These are phyloP conservation scores for Aphodius sticticus DNA, from an alignment of 2,888 invertebrate species.

Conservation along the genomic window DNA sequence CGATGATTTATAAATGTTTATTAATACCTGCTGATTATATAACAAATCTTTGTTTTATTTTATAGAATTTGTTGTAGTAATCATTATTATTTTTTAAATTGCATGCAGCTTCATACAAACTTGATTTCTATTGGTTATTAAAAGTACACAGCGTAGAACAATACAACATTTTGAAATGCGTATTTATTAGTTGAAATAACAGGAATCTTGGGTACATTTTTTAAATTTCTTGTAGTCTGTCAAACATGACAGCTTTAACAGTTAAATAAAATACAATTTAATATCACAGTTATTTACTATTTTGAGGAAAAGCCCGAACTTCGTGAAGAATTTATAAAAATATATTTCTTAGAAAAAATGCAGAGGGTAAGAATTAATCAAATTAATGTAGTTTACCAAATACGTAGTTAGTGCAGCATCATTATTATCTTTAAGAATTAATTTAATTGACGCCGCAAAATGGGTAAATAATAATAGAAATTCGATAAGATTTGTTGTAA, in stretches of 20 bases:
- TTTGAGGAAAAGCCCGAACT: too few relatives aligned
- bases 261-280: background rate
- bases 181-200: too few relatives aligned
- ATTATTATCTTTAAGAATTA: too few relatives aligned
- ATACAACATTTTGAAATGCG: too few relatives aligned
- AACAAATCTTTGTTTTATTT: background rate
- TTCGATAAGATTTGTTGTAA: background rate
- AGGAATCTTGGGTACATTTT: background rate
- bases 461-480: too few relatives aligned
- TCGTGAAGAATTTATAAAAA: background rate
- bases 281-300: too few relatives aligned
- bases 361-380: background rate
- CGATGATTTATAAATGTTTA: slow-evolving; percentile 5
- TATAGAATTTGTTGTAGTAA: background rate
- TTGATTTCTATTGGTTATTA: too few relatives aligned
- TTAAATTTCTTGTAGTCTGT: background rate
- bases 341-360: background rate
- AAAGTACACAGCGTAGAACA: too few relatives aligned
- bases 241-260: background rate
- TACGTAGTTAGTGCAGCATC: too few relatives aligned
- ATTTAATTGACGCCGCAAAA: too few relatives aligned
- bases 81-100: too few relatives aligned
- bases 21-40: background rate
- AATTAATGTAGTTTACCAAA: background rate
- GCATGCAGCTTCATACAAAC: too few relatives aligned